phyloP scores from a whole-genome alignment of 2,113 vertebrate species.

The Microtus ochrogaster region DNA sequence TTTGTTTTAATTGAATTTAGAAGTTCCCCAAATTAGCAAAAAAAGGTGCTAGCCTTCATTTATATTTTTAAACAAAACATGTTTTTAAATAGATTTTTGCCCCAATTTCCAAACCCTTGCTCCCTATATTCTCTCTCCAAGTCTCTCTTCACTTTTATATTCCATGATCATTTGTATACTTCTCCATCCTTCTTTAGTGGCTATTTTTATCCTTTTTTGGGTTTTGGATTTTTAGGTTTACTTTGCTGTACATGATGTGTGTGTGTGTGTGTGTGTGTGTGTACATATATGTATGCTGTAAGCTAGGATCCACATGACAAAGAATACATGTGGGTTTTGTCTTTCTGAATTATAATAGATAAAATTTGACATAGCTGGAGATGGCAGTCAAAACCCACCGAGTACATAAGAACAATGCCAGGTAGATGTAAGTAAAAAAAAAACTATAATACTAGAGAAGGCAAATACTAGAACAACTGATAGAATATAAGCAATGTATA shows the following conservation, averaged over 20 bases:
- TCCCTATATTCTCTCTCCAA: not conserved
- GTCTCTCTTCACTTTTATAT: not conserved
- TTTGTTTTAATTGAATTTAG: not conserved
- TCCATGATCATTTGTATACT: not conserved
- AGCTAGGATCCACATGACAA: not conserved
- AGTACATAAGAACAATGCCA: not conserved
- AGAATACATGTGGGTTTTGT: not conserved
- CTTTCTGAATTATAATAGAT: not conserved
- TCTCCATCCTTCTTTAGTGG: too few relatives aligned
- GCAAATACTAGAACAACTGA: not conserved
- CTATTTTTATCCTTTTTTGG: not conserved
- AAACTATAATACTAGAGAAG: not conserved
- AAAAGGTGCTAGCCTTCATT: not conserved
- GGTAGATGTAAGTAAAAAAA: not conserved
- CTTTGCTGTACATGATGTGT: not conserved
- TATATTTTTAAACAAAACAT: not conserved
- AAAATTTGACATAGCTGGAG: constrained; percentile 3
- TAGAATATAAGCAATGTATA: not conserved
- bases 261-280: not conserved
- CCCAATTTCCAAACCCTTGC: too few relatives aligned
- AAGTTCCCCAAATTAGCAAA: not conserved
- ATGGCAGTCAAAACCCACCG: not conserved
- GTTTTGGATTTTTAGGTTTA: not conserved
- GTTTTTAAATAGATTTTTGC: not conserved
- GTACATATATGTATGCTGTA: not conserved